Conservation (phyloP, 2,113 vertebrate genomes). For the Oreochromis spilurus region DNA sequence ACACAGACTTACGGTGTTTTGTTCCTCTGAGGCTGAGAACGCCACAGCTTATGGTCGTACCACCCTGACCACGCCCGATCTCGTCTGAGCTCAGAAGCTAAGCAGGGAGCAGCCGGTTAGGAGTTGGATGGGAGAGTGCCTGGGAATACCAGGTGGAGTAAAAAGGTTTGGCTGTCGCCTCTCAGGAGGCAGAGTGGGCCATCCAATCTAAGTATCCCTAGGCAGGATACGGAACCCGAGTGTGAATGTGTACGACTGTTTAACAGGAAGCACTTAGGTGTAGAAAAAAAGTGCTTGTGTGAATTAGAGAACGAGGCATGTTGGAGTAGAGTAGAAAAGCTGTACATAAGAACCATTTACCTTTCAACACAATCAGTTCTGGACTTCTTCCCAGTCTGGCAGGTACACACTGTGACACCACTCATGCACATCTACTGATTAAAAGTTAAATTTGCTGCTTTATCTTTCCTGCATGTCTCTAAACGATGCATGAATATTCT, state of each 20-base stretch:
- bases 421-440: neutral
- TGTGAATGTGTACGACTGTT: neutral
- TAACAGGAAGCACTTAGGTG: neutral
- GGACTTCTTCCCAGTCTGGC: neutral
- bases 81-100: neutral
- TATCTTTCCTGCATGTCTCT: neutral
- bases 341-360: rapidly evolving
- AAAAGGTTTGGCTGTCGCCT: too few relatives aligned
- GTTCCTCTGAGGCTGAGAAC: neutral
- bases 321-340: neutral
- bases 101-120: neutral
- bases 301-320: neutral
- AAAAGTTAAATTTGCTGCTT: neutral
- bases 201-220: neutral
- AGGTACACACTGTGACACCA: neutral
- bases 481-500: neutral
- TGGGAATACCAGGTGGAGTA: neutral
- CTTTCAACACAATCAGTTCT: neutral
- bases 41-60: neutral
- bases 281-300: neutral
- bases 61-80: rapidly evolving
- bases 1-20: too few relatives aligned
- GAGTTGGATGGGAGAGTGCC: neutral
- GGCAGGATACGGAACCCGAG: neutral
- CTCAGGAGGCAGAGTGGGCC: neutral